Evolutionary conservation across 2,888 invertebrate species (phyloP).

Genomic region (Amblyjoppa fuscipennis): DNA sequence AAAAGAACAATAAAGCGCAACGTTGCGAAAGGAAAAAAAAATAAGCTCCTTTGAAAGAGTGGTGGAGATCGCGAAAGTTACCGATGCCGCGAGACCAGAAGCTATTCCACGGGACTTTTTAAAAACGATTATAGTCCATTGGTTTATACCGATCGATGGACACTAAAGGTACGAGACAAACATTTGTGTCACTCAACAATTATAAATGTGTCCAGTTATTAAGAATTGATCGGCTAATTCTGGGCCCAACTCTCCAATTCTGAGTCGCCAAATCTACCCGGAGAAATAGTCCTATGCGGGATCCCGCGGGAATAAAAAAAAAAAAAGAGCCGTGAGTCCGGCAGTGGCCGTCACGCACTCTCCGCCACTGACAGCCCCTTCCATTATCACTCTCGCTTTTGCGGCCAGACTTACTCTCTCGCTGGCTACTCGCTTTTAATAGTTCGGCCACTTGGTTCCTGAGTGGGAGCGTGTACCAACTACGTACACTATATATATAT

Average conservation of each 20-base stretch:
- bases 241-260: not conserved
- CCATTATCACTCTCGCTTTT: slow-evolving; percentile 75
- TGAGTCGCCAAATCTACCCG: slow-evolving; percentile 36
- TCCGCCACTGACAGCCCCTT: slow-evolving; percentile 73
- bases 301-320: slow-evolving; percentile 76
- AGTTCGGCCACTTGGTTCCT: slow-evolving; percentile 70
- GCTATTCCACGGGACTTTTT: slow-evolving; percentile 80
- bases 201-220: slow-evolving; percentile 2
- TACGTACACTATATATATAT: slow-evolving; percentile 44
- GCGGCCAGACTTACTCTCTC: slow-evolving; percentile 51
- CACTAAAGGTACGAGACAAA: not conserved
- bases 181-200: no score
- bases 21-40: slow-evolving; percentile 76
- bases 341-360: slow-evolving; percentile 60
- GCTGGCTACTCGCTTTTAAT: slow-evolving; percentile 73
- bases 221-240: slow-evolving; percentile 8
- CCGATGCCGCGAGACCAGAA: slow-evolving; percentile 82
- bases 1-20: slow-evolving; percentile 80
- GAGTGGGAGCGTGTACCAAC: slow-evolving; percentile 53
- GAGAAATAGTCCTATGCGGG: slow-evolving; percentile 38
- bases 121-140: no score
- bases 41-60: slow-evolving; percentile 52
- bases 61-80: slow-evolving; percentile 61
- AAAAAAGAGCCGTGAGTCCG: slow-evolving; percentile 69
- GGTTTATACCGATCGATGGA: not conserved